A percentile compares a stretch with the other conserved stretches of the same genome.
phyloP scores from a whole-genome alignment of 2,888 invertebrate species.

The Pilophorus perplexus region DNA sequence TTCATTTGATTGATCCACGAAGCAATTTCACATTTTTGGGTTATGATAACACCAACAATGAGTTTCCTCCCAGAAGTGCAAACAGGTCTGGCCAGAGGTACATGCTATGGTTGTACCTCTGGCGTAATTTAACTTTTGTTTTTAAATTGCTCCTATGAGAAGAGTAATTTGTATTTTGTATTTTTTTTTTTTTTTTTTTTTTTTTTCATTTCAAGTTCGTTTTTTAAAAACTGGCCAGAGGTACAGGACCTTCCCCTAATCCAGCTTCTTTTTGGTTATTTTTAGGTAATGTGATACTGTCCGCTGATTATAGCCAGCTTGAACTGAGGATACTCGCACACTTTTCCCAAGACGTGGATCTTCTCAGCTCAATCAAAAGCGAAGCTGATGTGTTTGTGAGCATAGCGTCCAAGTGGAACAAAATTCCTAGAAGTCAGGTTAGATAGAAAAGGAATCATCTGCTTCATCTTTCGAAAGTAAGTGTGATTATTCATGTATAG shows the following conservation, averaged over 20 bases:
- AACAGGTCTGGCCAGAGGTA: too few species aligned
- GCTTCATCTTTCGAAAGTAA: background rate
- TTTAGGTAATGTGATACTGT: slow-evolving; percentile 64
- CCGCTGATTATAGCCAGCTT: slow-evolving; percentile 95
- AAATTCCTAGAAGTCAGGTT: slow-evolving; percentile 63
- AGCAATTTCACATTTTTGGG: too few species aligned
- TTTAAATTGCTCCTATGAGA: too few species aligned
- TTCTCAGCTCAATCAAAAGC: slow-evolving; percentile 58
- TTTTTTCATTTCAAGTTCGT: too few species aligned
- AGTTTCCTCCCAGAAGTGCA: too few species aligned
- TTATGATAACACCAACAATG: too few species aligned
- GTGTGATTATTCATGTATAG: too few species aligned
- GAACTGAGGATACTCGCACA: slow-evolving; percentile 93
- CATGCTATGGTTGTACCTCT: too few species aligned
- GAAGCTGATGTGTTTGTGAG: slow-evolving; percentile 75
- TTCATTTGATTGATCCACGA: too few species aligned
- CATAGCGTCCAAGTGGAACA: slow-evolving; percentile 83
- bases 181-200: slow-evolving; percentile 9
- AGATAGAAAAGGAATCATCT: slow-evolving; percentile 42
- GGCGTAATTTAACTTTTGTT: too few species aligned
- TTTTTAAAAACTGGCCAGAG: too few species aligned
- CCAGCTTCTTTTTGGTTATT: slow-evolving; percentile 12
- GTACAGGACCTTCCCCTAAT: too few species aligned
- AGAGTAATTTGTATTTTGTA: background rate
- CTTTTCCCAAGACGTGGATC: slow-evolving; percentile 71